A percentile compares a stretch with the other conserved stretches of the same genome.
Conservation (phyloP, 2,113 vertebrate genomes). For the Cyanocitta stelleri region DNA sequence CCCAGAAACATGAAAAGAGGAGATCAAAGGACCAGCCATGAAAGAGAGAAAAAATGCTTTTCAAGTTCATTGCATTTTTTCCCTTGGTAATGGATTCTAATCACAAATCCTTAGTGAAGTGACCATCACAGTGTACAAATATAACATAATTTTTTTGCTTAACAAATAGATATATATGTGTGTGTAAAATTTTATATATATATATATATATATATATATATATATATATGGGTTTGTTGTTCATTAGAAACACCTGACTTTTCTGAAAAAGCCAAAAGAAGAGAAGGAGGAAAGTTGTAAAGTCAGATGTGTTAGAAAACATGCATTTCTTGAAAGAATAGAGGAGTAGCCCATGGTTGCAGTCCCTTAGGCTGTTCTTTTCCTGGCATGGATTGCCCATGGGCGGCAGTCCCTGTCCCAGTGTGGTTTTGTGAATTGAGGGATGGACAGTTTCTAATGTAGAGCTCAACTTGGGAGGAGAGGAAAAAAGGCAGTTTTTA, state of each 20-base stretch:
- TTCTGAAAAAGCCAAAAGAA: neutral
- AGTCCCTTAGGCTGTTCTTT: neutral
- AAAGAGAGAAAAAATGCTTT: neutral
- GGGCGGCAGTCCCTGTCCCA: neutral
- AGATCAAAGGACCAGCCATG: neutral
- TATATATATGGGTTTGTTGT: neutral
- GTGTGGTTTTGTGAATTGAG: accelerated
- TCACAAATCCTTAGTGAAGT: neutral
- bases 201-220: too few species aligned
- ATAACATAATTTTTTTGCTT: neutral
- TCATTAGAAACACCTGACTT: neutral
- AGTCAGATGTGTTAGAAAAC: neutral
- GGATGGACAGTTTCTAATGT: neutral
- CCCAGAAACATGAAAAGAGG: neutral
- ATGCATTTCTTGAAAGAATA: neutral
- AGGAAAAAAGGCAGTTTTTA: neutral
- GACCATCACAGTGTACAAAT: neutral
- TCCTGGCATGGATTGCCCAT: accelerated
- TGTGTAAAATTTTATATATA: neutral
- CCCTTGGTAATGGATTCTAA: neutral
- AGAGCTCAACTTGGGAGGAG: neutral
- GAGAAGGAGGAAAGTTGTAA: neutral
- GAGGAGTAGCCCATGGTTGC: neutral
- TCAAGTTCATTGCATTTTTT: neutral
- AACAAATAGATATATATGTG: neutral